These are phyloP conservation scores for Haliclona indistincta DNA, from an alignment of 37 sponge, comb jelly and placozoan species.

Conservation along the genomic window DNA sequence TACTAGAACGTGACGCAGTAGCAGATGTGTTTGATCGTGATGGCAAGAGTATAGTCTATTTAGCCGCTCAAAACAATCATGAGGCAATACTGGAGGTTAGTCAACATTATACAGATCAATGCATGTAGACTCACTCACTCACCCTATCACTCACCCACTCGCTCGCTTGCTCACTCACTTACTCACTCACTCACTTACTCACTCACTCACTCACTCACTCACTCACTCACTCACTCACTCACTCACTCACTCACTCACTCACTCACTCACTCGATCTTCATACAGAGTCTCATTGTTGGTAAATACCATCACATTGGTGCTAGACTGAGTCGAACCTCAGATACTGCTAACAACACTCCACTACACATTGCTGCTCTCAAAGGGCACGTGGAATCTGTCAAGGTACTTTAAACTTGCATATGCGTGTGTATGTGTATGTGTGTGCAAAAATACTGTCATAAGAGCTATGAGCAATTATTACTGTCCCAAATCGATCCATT, in stretches of 20 bases:
- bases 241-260: neutral
- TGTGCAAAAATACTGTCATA: too few species aligned
- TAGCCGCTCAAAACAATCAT: constrained; percentile 57
- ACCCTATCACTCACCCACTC: too few species aligned
- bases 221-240: neutral
- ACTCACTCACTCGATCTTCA: neutral
- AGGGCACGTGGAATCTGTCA: constrained; percentile 64
- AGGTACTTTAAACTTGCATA: constrained; percentile 35
- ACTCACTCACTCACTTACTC: too few species aligned
- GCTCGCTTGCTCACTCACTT: too few species aligned
- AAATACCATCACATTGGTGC: neutral
- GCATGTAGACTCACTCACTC: too few species aligned
- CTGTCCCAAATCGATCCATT: too few species aligned
- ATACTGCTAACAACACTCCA: constrained; percentile 67
- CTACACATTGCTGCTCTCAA: constrained; percentile 78
- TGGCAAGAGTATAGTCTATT: constrained; percentile 52
- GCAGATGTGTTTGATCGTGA: constrained; percentile 56
- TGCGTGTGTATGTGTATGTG: too few species aligned
- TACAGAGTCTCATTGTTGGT: constrained; percentile 20
- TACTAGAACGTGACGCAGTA: constrained; percentile 23
- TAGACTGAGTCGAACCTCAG: constrained; percentile 33
- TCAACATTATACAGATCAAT: neutral
- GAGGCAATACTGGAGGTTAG: constrained; percentile 46
- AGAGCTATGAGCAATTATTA: too few species aligned
- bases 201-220: too few species aligned